Evolutionary conservation across 2,888 invertebrate species (phyloP), one percentile per base, ranked within the genome.

Genomic region (Pristionchus fissidentatus): DNA sequence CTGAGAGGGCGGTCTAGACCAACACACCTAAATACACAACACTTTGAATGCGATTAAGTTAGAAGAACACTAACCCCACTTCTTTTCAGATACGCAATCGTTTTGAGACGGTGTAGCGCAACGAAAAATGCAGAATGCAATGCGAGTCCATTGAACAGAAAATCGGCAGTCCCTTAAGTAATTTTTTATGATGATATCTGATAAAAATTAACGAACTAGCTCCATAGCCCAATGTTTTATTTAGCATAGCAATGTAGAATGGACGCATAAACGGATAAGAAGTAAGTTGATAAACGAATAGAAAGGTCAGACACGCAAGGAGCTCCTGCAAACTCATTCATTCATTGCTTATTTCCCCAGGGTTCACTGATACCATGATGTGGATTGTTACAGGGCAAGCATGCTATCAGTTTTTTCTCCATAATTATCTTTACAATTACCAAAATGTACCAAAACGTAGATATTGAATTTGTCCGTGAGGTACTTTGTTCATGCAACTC

Each of bases 51-150:
- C 5, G 8, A 3, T 60, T 3, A 29, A 60, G 32, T 26, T 5
- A 15, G 10, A 10, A 15, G 15, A 4, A 4, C n/a, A n/a, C n/a
- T 1, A 2, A 62, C 62, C 62, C 62, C 62, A 15, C 38, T 62
- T 38, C 62, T 19, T 38, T 62, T 62, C 35, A 62, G 4, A 38
- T 62, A 62, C 35, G 38, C 35, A 32, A 62, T 62, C 2, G 32
- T 19, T 22, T 62, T 62, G 19, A 62, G 1, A 22, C 62, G 35
- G 38, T 62, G 32, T 4, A 62, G 62, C 5, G 62, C 35, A 0
- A 62, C 35, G 38, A 62, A 62, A 35, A 62, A 62, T 32, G 62
- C 62, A 15, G 62, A 62, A 62, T 62, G 62, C 5, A 62, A 19
- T 7, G 62, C 62, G 3, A 62, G 62, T 35, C 62, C 62, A 15